Conservation (phyloP, 2,797 vertebrate genomes). For the Tamandua tetradactyla region DNA sequence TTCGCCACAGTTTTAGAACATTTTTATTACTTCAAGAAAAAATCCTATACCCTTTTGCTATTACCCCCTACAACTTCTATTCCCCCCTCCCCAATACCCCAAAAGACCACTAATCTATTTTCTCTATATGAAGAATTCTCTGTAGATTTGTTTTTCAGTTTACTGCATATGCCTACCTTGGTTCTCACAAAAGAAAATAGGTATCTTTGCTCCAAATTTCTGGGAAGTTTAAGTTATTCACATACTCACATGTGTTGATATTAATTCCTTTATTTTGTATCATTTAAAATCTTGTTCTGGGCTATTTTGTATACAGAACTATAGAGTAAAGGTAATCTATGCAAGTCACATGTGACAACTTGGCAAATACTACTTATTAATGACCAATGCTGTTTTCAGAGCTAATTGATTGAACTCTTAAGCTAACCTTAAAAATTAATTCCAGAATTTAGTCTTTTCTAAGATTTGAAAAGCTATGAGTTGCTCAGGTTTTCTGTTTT, state of each 20-base stretch:
- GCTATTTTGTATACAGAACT: constrained; percentile 18
- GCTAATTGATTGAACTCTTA: not conserved
- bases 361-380: constrained; percentile 50
- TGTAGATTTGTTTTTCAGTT: not conserved
- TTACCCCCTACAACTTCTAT: no score
- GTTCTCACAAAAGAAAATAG: constrained; percentile 43
- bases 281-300: constrained; percentile 48
- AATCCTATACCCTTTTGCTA: no score
- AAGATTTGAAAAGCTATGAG: constrained; percentile 5
- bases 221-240: constrained; percentile 39
- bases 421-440: constrained; percentile 5
- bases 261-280: constrained; percentile 53
- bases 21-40: no score
- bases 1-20: no score
- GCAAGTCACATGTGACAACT: constrained; percentile 5
- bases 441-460: constrained; percentile 47
- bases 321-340: constrained; percentile 35
- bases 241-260: not conserved
- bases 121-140: no score
- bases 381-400: constrained; percentile 38
- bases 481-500: not conserved
- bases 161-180: not conserved
- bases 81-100: no score
- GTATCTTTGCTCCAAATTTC: constrained; percentile 21
- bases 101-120: no score